These are phyloP conservation scores for Hapalemur alaotrensis DNA, from an alignment of 2,797 vertebrate genomes.

Conservation along the genomic window DNA sequence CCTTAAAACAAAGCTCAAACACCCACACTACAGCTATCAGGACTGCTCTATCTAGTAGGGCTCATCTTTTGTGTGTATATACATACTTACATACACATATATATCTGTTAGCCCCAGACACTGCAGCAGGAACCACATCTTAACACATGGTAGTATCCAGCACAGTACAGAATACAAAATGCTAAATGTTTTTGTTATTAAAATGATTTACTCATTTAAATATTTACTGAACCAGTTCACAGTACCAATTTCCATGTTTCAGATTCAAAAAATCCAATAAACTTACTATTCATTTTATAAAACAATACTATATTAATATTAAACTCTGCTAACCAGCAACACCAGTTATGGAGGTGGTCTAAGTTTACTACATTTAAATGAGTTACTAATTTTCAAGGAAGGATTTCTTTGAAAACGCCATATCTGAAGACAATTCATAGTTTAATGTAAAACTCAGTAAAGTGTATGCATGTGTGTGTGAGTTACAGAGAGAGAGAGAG, in stretches of 20 bases:
- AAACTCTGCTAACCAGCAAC: background rate
- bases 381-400: background rate
- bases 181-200: constrained; percentile 2
- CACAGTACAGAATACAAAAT: background rate
- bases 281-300: background rate
- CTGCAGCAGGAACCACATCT: background rate
- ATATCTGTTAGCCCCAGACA: background rate
- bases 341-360: background rate
- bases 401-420: background rate
- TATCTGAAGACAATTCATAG: background rate
- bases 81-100: background rate
- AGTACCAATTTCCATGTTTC: constrained; percentile 10
- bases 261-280: background rate
- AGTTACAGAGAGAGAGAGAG: background rate
- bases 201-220: constrained; percentile 20
- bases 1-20: constrained; percentile 18
- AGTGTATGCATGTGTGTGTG: background rate
- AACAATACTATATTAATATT: background rate
- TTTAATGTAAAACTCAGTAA: background rate
- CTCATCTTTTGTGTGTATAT: background rate
- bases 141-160: background rate
- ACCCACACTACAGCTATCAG: background rate
- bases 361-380: background rate
- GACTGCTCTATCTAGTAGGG: background rate
- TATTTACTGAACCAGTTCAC: background rate